phyloP scores from a whole-genome alignment of 2,113 vertebrate genomes.

The Laticauda colubrina region DNA sequence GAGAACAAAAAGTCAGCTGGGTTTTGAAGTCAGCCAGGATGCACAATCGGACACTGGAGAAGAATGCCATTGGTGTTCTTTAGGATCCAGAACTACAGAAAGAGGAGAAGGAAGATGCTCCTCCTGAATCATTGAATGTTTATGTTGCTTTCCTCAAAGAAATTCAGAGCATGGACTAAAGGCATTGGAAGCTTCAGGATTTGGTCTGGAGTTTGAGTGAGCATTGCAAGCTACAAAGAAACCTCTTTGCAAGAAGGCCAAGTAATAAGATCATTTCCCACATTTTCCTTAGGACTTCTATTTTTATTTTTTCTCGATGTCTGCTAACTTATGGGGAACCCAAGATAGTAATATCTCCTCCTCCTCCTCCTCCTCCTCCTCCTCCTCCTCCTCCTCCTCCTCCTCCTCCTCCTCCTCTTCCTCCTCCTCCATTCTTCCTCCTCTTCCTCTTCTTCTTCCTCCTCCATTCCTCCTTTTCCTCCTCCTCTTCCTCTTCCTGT shows the following conservation, averaged over 20 bases:
- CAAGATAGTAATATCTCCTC: background rate
- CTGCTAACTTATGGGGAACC: background rate
- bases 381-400: too few relatives aligned
- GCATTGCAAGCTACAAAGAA: background rate
- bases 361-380: background rate
- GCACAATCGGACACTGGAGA: background rate
- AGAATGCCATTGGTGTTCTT: background rate
- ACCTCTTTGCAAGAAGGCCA: background rate
- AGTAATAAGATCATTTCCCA: background rate
- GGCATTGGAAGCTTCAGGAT: background rate
- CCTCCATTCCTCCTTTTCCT: background rate
- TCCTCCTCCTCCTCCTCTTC: background rate
- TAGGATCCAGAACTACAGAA: background rate
- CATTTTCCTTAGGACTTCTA: background rate
- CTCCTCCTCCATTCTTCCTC: background rate
- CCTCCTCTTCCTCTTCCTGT: background rate
- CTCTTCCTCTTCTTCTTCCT: background rate
- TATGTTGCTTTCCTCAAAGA: background rate
- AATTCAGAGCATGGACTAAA: background rate
- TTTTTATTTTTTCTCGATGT: background rate
- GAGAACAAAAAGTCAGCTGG: background rate
- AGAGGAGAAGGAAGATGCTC: background rate
- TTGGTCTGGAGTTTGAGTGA: background rate
- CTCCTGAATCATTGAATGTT: background rate
- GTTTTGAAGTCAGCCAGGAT: background rate